Conservation (phyloP, 2,797 vertebrate species). For the Lepilemur ruficaudatus region DNA sequence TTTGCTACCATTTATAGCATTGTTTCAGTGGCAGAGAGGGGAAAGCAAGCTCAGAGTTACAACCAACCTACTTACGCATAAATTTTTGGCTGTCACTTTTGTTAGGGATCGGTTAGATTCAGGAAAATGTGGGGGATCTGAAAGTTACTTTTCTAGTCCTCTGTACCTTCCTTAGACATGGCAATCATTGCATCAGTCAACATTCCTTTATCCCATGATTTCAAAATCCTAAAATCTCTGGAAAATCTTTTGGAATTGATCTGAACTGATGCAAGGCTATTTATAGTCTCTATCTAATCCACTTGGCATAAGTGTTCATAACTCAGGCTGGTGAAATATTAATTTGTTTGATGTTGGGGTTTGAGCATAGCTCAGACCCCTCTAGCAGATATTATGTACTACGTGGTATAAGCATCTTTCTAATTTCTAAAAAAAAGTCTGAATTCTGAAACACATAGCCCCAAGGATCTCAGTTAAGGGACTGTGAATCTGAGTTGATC, state of each 20-base stretch:
- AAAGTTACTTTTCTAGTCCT: not conserved
- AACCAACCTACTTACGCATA: not conserved
- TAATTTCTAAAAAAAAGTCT: not conserved
- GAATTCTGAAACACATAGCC: not conserved
- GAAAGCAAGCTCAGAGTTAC: not conserved
- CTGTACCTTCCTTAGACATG: not conserved
- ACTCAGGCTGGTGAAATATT: not conserved
- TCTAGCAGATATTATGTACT: not conserved
- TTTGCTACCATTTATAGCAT: not conserved
- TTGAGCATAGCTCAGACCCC: not conserved
- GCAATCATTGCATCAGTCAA: not conserved
- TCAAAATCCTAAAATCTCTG: not conserved
- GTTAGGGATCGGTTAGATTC: not conserved
- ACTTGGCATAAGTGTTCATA: not conserved
- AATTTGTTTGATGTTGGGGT: slow-evolving; percentile 10
- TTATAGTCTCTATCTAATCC: not conserved
- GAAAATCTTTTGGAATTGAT: not conserved
- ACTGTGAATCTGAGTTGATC: not conserved
- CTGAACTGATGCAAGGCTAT: not conserved
- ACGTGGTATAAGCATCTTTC: not conserved
- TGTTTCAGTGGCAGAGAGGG: not conserved
- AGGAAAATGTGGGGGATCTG: not conserved
- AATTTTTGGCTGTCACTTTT: not conserved
- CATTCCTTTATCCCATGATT: not conserved
- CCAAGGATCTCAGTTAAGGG: not conserved